Evolutionary conservation across 2,113 vertebrate species (phyloP).

Genomic region (Gnathonemus echidnorhynchus): DNA sequence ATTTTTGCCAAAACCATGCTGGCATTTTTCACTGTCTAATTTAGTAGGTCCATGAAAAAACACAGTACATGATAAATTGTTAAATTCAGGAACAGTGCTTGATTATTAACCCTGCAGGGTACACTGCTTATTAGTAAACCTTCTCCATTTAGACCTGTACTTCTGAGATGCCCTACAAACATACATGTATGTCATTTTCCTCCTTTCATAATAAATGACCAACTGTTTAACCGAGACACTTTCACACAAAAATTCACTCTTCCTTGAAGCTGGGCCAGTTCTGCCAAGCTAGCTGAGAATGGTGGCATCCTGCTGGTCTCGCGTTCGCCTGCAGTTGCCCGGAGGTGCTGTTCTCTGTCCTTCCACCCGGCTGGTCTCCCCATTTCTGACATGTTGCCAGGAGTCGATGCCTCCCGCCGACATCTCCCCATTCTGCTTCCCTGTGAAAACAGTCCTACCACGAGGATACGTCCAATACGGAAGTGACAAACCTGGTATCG

Average conservation of each 20-base stretch:
- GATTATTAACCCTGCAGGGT: background rate
- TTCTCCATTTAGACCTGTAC: background rate
- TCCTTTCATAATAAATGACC: slow-evolving; percentile 1
- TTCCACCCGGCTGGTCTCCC: background rate
- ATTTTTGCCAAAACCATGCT: background rate
- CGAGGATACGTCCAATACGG: slow-evolving; percentile 24
- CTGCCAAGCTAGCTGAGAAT: background rate
- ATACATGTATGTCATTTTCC: background rate
- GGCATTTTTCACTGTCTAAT: background rate
- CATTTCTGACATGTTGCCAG: slow-evolving; percentile 19
- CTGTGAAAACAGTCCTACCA: slow-evolving; percentile 26
- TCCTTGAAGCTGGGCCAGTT: background rate
- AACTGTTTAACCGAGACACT: slow-evolving; percentile 21
- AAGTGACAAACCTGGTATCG: slow-evolving; percentile 27
- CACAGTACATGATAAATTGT: background rate
- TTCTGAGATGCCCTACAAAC: background rate
- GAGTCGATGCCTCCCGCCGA: background rate
- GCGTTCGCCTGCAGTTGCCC: background rate
- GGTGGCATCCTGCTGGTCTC: background rate
- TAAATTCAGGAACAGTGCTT: background rate
- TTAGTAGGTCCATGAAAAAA: background rate
- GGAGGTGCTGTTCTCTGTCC: background rate
- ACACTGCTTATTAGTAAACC: background rate
- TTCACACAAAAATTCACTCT: slow-evolving; percentile 18
- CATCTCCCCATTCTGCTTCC: slow-evolving; percentile 15